Conservation (phyloP, 2,888 invertebrate species). For the Rhingia rostrata region DNA sequence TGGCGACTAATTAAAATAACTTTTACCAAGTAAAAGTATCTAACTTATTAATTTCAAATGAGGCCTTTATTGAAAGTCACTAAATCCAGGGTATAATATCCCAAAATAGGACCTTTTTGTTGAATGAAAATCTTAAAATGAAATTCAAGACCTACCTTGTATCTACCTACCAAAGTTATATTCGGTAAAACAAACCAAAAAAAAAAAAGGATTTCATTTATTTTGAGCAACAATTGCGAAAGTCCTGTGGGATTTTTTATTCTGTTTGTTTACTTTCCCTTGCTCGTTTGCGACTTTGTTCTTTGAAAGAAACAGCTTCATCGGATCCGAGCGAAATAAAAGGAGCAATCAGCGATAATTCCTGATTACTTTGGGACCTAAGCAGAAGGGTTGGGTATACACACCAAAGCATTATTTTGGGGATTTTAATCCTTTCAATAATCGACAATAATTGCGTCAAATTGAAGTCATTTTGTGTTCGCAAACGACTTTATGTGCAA, state of each 20-base stretch:
- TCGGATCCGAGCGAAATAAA: neutral
- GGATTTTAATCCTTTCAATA: slow-evolving; percentile 45
- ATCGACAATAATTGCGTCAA: slow-evolving; percentile 44
- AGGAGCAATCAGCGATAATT: slow-evolving; percentile 50
- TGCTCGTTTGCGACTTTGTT: neutral
- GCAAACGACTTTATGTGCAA: neutral
- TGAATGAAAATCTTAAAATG: slow-evolving; percentile 9
- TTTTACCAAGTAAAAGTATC: slow-evolving; percentile 17
- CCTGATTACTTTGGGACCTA: slow-evolving; percentile 44
- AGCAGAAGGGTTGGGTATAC: slow-evolving; percentile 6
- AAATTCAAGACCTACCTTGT: slow-evolving; percentile 9
- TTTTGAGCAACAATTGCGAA: slow-evolving; percentile 46
- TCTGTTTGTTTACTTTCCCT: slow-evolving; percentile 8
- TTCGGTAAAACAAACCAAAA: neutral
- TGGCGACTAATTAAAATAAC: slow-evolving; percentile 51
- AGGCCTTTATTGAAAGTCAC: slow-evolving; percentile 37
- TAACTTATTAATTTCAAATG: slow-evolving; percentile 48
- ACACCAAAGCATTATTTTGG: slow-evolving; percentile 10
- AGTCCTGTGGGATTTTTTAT: slow-evolving; percentile 27
- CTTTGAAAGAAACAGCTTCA: slow-evolving; percentile 3
- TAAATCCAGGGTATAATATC: neutral
- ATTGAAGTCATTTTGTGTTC: slow-evolving; percentile 6
- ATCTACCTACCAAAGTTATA: neutral
- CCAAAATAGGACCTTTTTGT: slow-evolving; percentile 1
- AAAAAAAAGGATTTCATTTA: slow-evolving; percentile 11